Evolutionary conservation across 2,113 vertebrate genomes (phyloP).

Genomic region (Orycteropus afer): DNA sequence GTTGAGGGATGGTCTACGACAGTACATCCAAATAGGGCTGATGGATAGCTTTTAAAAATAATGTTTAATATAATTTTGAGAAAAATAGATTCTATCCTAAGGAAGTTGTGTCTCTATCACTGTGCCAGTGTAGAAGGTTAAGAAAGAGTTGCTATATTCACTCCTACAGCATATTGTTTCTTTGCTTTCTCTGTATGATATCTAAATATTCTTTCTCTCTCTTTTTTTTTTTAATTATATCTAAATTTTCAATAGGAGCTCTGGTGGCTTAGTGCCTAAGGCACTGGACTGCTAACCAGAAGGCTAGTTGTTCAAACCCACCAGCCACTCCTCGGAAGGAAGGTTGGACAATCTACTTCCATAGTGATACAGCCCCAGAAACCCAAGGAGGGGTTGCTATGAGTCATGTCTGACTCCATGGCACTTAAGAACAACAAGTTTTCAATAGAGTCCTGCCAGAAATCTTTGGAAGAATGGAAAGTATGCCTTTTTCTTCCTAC

Average conservation of each 20-base stretch:
- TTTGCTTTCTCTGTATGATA: background rate
- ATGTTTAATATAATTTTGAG: background rate
- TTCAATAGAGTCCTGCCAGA: background rate
- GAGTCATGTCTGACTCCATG: too few relatives aligned
- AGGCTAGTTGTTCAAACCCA: too few relatives aligned
- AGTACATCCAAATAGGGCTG: background rate
- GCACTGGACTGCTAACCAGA: too few relatives aligned
- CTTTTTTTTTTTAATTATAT: too few relatives aligned
- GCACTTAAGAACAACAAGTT: too few relatives aligned
- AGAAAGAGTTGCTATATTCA: background rate
- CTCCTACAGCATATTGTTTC: background rate
- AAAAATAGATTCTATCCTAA: background rate
- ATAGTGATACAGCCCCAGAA: too few relatives aligned
- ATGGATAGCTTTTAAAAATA: background rate
- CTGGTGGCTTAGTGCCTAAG: too few relatives aligned
- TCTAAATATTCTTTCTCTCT: too few relatives aligned
- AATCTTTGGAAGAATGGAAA: background rate
- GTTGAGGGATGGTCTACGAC: background rate
- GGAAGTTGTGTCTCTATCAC: background rate
- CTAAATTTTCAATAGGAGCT: too few relatives aligned
- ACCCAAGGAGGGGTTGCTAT: too few relatives aligned
- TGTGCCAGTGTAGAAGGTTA: background rate
- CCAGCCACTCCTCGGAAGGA: too few relatives aligned
- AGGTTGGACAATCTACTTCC: too few relatives aligned
- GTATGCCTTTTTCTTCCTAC: constrained; percentile 8